phyloP scores from a whole-genome alignment of 2,797 vertebrate genomes.

The Clangula hyemalis region DNA sequence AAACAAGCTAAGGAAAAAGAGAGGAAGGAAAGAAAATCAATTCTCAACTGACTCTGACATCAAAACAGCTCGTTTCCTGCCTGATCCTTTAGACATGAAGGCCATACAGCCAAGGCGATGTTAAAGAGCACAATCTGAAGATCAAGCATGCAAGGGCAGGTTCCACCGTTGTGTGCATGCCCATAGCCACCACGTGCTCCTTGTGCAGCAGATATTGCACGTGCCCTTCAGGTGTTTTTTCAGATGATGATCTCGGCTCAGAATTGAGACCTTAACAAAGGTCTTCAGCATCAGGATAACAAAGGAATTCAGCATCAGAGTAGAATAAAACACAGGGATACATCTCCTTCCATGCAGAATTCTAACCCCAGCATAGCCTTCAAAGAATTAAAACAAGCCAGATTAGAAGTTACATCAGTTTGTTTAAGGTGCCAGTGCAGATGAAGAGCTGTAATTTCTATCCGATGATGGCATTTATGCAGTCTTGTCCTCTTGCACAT shows the following conservation, averaged over 20 bases:
- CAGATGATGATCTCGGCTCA: neutral
- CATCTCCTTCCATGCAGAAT: neutral
- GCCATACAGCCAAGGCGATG: neutral
- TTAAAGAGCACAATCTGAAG: neutral
- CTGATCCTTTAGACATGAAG: neutral
- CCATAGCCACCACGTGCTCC: neutral
- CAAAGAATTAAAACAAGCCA: neutral
- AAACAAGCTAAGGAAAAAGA: neutral
- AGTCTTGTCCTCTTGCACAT: neutral
- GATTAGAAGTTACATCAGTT: neutral
- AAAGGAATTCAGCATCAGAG: neutral
- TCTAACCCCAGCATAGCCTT: neutral
- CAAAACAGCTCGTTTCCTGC: neutral
- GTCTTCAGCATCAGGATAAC: neutral
- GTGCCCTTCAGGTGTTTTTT: neutral
- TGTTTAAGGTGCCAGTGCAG: neutral
- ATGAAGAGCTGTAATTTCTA: neutral
- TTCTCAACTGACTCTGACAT: neutral
- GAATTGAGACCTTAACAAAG: neutral
- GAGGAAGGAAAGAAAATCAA: neutral
- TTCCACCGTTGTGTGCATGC: neutral
- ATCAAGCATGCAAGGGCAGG: neutral
- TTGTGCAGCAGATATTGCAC: neutral
- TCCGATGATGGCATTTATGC: neutral
- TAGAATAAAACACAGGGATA: neutral